Percentiles rank a stretch among this genome's conserved stretches.
Evolutionary conservation across 2,113 vertebrate species (phyloP).

Genomic region (Callorhinus ursinus): DNA sequence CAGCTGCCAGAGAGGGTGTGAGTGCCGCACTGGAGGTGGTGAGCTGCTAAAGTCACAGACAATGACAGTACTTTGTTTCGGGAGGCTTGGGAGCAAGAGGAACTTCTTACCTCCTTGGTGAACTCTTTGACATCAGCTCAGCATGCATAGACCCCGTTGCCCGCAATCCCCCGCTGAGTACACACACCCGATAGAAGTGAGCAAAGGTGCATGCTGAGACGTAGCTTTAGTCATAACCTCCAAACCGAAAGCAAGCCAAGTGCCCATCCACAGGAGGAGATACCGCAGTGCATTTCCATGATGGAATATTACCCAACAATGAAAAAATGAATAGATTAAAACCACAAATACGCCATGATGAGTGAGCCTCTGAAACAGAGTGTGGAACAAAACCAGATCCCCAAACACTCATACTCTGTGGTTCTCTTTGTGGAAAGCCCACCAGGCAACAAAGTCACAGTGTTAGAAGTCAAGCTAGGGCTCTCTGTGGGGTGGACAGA

Average conservation of each 20-base stretch:
- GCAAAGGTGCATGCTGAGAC: fast-evolving
- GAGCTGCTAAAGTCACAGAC: neutral
- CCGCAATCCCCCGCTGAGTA: fast-evolving
- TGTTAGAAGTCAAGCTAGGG: neutral
- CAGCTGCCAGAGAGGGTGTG: neutral
- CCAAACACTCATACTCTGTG: neutral
- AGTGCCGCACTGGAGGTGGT: fast-evolving
- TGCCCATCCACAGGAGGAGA: neutral
- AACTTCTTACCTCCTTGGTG: neutral
- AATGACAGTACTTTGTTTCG: fast-evolving
- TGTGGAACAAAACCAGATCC: neutral
- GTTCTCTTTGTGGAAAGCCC: neutral
- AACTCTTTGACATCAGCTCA: neutral
- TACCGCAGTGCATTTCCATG: fast-evolving
- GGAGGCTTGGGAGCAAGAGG: neutral
- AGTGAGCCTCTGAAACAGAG: neutral
- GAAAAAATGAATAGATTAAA: neutral
- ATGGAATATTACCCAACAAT: neutral
- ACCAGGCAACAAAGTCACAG: no score
- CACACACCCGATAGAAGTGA: fast-evolving
- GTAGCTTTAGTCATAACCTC: fast-evolving
- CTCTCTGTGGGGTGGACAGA: neutral
- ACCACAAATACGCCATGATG: fast-evolving
- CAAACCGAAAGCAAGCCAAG: neutral
- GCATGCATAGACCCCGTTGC: fast-evolving